These are phyloP conservation scores for Chymomyza amoena DNA, from an alignment of 2,888 invertebrate species.

Conservation along the genomic window DNA sequence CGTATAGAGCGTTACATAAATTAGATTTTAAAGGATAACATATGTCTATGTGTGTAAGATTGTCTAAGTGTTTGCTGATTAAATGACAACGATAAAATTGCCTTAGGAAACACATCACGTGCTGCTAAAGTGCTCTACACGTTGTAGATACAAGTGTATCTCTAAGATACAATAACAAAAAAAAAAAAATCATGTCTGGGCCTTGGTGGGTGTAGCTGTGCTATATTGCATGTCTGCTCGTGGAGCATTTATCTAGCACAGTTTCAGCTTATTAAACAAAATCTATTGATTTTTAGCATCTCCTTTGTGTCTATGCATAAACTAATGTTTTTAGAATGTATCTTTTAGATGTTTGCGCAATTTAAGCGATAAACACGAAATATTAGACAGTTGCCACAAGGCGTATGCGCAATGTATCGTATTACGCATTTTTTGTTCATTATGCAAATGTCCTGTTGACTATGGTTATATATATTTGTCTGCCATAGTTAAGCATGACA, in stretches of 20 bases:
- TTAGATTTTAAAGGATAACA: constrained; percentile 6
- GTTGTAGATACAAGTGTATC: constrained; percentile 1
- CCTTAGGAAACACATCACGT: constrained; percentile 54
- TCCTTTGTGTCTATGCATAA: background rate
- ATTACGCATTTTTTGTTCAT: background rate
- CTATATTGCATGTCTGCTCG: constrained; percentile 14
- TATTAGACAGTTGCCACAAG: background rate
- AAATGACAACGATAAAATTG: constrained; percentile 42
- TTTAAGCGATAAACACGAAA: constrained; percentile 56
- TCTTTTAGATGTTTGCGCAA: constrained; percentile 49
- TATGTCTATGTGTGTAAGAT: background rate
- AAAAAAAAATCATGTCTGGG: background rate
- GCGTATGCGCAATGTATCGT: background rate
- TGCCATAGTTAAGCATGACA: no score
- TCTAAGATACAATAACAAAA: constrained; percentile 15
- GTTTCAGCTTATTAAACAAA: constrained; percentile 60
- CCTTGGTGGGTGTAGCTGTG: background rate
- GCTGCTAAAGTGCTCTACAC: background rate
- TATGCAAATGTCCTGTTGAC: constrained; percentile 22
- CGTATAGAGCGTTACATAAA: background rate
- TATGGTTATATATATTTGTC: background rate
- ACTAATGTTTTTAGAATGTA: constrained; percentile 14
- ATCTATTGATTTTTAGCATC: constrained; percentile 50
- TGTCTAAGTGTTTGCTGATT: constrained; percentile 30
- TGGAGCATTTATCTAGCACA: constrained; percentile 50